phyloP scores from a whole-genome alignment of 2,888 invertebrate genomes.

The Drosophila buzzatii region DNA sequence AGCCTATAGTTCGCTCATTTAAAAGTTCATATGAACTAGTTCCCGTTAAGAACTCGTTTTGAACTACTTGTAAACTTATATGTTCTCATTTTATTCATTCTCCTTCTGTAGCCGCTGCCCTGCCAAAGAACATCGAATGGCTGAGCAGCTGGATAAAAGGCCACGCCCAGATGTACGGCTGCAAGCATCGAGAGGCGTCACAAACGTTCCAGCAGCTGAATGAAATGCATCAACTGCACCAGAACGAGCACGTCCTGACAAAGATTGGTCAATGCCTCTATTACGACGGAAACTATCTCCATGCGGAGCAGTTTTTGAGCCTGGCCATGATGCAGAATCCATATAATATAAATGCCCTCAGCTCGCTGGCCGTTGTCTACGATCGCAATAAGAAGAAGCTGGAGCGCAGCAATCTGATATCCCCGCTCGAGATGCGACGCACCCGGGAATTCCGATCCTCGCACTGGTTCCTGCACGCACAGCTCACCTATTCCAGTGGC shows the following conservation, averaged over 20 bases:
- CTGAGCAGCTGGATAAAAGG: constrained; percentile 88
- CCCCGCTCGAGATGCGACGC: constrained; percentile 68
- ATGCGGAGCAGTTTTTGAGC: constrained; percentile 86
- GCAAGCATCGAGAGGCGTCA: constrained; percentile 90
- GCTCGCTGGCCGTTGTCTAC: constrained; percentile 88
- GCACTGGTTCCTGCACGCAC: constrained; percentile 92
- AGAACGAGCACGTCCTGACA: constrained; percentile 89
- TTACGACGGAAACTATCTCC: constrained; percentile 89
- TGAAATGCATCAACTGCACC: constrained; percentile 88
- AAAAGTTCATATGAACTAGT: neutral
- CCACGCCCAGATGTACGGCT: constrained; percentile 88
- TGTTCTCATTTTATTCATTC: neutral
- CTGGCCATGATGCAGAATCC: constrained; percentile 86
- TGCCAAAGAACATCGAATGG: constrained; percentile 86
- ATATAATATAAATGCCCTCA: constrained; percentile 87
- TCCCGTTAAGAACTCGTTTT: neutral
- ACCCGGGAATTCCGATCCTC: constrained; percentile 87
- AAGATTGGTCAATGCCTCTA: constrained; percentile 91
- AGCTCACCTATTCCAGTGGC: constrained; percentile 87
- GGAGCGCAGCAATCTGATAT: constrained; percentile 88
- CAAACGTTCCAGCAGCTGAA: constrained; percentile 89
- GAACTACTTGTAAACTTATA: neutral
- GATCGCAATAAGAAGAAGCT: constrained; percentile 86
- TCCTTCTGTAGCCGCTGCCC: constrained; percentile 65
- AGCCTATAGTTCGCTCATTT: neutral